Evolutionary conservation across 2,797 vertebrate genomes (phyloP).

Genomic region (Microctenopoma lineatum): DNA sequence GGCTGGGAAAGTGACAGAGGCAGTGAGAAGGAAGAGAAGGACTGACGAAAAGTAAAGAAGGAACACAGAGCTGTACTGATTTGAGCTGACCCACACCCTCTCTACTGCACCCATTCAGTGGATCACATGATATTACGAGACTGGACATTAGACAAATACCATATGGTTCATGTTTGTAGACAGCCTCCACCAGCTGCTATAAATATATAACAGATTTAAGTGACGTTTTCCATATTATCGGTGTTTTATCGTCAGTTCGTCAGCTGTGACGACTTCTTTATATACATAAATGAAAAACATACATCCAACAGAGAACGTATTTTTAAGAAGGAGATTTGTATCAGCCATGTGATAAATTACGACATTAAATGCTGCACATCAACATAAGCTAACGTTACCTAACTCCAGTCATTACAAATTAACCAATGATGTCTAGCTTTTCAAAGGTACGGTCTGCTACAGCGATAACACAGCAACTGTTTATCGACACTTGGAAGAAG

Average conservation of each 20-base stretch:
- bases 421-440: background rate
- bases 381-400: conserved; percentile 18
- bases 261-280: no score
- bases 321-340: background rate
- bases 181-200: background rate
- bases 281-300: background rate
- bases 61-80: background rate
- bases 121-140: no score
- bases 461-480: background rate
- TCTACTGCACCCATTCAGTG: background rate
- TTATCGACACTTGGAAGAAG: background rate
- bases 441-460: no score
- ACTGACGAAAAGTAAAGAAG: conserved; percentile 10
- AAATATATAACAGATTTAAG: background rate
- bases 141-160: background rate
- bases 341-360: background rate
- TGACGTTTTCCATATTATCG: no score
- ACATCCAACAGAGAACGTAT: background rate
- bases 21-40: conserved; percentile 1
- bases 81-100: conserved; percentile 24
- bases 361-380: background rate
- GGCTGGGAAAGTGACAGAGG: conserved; percentile 44
- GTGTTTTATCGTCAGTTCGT: no score
- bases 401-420: conserved; percentile 11
- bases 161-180: background rate